Percentiles rank a stretch among this genome's conserved stretches.
Conservation (phyloP, 2,888 invertebrate genomes). For the Psococerastis gibbosa region DNA sequence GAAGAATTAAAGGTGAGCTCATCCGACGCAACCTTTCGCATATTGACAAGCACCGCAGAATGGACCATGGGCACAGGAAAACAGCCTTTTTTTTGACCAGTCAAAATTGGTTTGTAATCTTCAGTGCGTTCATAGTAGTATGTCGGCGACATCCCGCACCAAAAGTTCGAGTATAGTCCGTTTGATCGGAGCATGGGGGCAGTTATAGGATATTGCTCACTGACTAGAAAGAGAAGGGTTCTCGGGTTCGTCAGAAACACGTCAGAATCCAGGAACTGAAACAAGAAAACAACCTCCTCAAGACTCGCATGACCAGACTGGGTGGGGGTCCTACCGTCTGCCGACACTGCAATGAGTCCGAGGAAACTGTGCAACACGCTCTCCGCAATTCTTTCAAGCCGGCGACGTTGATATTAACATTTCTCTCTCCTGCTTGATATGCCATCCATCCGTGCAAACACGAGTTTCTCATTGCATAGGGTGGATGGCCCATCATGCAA, state of each 20-base stretch:
- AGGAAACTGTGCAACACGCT: no score
- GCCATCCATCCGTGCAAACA: no score
- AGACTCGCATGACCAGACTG: no score
- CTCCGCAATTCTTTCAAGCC: constrained; percentile 1
- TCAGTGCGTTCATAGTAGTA: constrained; percentile 72
- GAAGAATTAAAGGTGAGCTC: constrained; percentile 51
- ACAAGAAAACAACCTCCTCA: constrained; percentile 19
- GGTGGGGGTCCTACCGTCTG: no score
- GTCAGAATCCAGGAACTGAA: constrained; percentile 70
- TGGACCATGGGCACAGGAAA: constrained; percentile 83
- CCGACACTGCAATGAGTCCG: no score
- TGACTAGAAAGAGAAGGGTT: constrained; percentile 41
- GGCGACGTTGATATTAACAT: not conserved
- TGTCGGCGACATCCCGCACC: constrained; percentile 78
- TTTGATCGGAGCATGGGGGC: constrained; percentile 78
- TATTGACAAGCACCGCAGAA: constrained; percentile 61
- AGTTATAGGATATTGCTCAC: constrained; percentile 41
- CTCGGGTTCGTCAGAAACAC: constrained; percentile 51
- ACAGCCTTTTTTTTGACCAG: constrained; percentile 48
- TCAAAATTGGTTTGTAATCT: constrained; percentile 62
- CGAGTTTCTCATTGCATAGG: no score
- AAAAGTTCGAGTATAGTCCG: constrained; percentile 85
- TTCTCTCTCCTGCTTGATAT: no score
- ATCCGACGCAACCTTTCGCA: constrained; percentile 38
- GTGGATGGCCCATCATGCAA: no score